These are phyloP conservation scores for Alethe castanea DNA, from an alignment of 2,113 vertebrate species.

Conservation along the genomic window DNA sequence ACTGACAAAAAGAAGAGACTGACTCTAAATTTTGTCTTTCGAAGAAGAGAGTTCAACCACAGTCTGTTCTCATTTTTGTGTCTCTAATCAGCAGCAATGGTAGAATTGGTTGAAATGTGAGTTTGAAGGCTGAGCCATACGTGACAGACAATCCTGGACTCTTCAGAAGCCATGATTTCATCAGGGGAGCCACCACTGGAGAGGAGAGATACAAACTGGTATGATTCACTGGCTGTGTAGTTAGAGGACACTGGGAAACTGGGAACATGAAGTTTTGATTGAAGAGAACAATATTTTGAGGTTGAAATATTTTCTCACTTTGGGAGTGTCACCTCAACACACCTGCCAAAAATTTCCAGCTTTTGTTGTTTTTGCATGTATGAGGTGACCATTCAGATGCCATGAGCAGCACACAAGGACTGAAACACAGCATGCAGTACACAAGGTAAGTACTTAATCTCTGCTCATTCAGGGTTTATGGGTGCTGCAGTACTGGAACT, in stretches of 20 bases:
- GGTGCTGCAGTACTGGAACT: neutral
- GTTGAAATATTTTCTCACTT: neutral
- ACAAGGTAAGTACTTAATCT: neutral
- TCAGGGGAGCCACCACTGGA: neutral
- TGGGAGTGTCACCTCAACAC: neutral
- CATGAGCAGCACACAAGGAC: fast-evolving
- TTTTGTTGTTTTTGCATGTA: neutral
- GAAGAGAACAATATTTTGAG: neutral
- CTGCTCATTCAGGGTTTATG: neutral
- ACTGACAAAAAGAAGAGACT: neutral
- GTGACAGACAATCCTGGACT: neutral
- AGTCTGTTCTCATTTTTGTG: neutral
- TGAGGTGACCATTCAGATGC: neutral
- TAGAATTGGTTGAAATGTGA: neutral
- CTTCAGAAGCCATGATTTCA: neutral
- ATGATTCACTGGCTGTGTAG: neutral
- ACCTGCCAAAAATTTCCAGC: neutral
- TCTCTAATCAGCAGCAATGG: neutral
- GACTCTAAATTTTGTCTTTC: neutral
- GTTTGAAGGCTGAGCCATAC: neutral
- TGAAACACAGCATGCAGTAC: neutral
- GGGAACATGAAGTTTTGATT: neutral
- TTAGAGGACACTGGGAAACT: neutral
- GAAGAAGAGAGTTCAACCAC: neutral
- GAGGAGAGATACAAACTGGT: neutral